Conservation (phyloP, 1,140 invertebrate species). For the Neodiprion virginianus region DNA sequence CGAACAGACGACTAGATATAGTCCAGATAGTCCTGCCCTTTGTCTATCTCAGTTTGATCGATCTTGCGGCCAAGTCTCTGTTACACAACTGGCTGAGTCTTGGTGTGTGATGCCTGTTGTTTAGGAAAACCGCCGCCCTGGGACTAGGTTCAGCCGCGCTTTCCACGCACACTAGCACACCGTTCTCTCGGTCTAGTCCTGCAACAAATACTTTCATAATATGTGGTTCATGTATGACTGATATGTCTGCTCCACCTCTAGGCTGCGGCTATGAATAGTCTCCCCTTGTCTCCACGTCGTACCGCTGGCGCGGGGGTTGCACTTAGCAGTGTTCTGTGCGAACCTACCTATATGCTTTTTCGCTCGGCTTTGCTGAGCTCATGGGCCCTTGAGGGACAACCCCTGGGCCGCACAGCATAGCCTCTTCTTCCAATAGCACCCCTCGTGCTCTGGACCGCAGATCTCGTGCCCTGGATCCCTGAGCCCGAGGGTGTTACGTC, state of each 20-base stretch:
- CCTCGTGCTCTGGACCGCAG: no score
- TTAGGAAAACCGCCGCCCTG: conserved; percentile 9
- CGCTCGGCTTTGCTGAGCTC: no score
- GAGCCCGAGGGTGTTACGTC: no score
- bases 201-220: not conserved
- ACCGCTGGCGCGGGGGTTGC: no score
- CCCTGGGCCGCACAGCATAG: no score
- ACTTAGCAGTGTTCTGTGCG: no score
- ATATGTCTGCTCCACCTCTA: not conserved
- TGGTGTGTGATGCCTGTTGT: not conserved
- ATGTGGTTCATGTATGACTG: not conserved
- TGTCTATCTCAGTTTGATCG: not conserved
- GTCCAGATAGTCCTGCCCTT: not conserved
- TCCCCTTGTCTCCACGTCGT: no score
- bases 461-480: no score
- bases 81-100: not conserved
- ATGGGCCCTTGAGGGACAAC: no score
- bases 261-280: not conserved
- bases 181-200: not conserved
- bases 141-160: not conserved
- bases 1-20: conserved; percentile 4
- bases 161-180: not conserved
- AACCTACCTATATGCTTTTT: no score
- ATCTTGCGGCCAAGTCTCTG: not conserved
- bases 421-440: no score